Evolutionary conservation across 2,113 vertebrate species (phyloP), one percentile per base, ranked within the genome.

Genomic region (Oreotrochilus melanogaster): DNA sequence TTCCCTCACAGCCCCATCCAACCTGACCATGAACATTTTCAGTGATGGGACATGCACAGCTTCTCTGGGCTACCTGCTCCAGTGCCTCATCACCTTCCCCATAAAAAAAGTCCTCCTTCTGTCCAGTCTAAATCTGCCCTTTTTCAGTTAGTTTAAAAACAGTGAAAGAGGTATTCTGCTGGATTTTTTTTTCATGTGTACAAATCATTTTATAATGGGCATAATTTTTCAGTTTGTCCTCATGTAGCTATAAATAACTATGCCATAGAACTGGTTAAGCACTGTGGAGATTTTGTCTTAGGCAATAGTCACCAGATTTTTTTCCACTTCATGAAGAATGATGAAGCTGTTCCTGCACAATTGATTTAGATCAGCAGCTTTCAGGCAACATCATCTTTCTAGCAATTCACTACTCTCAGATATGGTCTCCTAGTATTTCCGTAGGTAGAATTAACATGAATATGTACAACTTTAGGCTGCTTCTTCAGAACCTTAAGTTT

Each of bases 1-100:
- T 4, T 42, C 7, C 8, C 23, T 58, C 27, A 39, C 45, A 54
- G 27, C 5, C 50, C 2, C 4, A 6, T 70, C 53, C 45, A 61
- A 25, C 9, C 17, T 14, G 11, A 2, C 9, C 39, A 37, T 64
- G 24, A 75, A 57, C 5, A 51, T 0, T 57, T n/a, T 4, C n/a
- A 37, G 0, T 0, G 16, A 62, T 4, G 21, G 30, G 14, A 5
- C 8, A 43, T 2, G 11, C 25, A 12, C 17, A 17, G 45, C 17
- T 27, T 80, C 67, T 35, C 14, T 58, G 30, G 8, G 25, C 10
- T 80, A 31, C 7, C 45, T 47, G 45, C 19, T 9, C 45, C 9
- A 35, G 5, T 42, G 19, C 18, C 7, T 65, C 17, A 50, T 7
- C 25, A 30, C 1, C 4, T 2, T 27, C 5, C 45, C 39, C 3